Conservation (phyloP, 2,113 vertebrate genomes). For the Sula dactylatra region DNA sequence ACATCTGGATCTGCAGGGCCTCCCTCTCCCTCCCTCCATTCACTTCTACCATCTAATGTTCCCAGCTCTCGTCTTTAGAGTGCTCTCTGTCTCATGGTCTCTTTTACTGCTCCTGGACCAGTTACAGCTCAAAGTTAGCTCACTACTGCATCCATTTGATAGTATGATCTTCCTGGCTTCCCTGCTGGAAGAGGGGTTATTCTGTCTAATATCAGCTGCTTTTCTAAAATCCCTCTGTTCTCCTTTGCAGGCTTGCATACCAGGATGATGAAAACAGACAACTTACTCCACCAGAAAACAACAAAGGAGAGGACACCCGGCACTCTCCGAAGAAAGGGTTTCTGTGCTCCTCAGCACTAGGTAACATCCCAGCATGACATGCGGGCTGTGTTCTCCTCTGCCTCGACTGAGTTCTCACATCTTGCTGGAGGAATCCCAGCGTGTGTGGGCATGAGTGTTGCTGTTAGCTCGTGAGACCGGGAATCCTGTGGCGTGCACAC, state of each 20-base stretch:
- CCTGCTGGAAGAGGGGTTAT: background rate
- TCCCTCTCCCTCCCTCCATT: background rate
- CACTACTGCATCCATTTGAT: background rate
- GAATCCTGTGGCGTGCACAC: fast-evolving
- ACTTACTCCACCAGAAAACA: slow-evolving; percentile 83
- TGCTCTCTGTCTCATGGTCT: background rate
- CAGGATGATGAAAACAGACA: slow-evolving; percentile 93
- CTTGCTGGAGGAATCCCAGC: background rate
- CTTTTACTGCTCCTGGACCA: background rate
- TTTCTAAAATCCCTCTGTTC: background rate
- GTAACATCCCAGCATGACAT: slow-evolving; percentile 63
- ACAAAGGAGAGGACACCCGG: slow-evolving; percentile 73
- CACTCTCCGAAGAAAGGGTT: slow-evolving; percentile 89
- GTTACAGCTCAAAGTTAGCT: background rate
- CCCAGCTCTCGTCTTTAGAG: background rate
- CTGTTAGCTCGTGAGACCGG: background rate
- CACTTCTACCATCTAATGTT: background rate
- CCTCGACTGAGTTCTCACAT: background rate
- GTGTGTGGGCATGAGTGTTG: background rate
- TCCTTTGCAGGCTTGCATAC: slow-evolving; percentile 84
- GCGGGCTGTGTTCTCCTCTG: background rate
- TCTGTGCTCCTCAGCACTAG: slow-evolving; percentile 89
- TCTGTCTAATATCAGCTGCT: background rate
- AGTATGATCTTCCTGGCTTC: background rate
- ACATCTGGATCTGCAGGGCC: background rate